A percentile compares a stretch with the other conserved stretches of the same genome.
Evolutionary conservation across 2,113 vertebrate species (phyloP).

Genomic region (Malurus alboscapulatus): DNA sequence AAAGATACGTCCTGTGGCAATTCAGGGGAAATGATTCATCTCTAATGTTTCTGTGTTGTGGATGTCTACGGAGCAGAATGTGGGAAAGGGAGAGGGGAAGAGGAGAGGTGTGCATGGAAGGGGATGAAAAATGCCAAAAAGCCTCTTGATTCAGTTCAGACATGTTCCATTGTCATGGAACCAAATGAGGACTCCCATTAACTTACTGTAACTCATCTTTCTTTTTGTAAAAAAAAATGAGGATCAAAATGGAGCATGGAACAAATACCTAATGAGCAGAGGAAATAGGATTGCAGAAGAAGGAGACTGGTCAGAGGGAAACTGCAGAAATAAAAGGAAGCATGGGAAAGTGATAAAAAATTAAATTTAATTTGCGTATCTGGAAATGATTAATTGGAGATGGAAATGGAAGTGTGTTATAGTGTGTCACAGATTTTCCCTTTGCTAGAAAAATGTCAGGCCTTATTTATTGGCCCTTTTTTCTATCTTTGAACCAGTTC

Average conservation of each 20-base stretch:
- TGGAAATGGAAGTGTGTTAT: neutral
- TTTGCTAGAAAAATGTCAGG: neutral
- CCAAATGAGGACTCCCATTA: neutral
- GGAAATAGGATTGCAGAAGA: neutral
- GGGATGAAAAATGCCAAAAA: neutral
- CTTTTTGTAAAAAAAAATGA: neutral
- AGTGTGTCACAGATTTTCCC: neutral
- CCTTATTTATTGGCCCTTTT: neutral
- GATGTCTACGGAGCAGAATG: neutral
- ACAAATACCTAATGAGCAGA: neutral
- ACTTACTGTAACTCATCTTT: neutral
- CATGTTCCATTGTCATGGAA: neutral
- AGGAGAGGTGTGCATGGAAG: neutral
- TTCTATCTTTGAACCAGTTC: neutral
- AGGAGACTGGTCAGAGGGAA: neutral
- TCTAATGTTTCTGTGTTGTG: conserved; percentile 24
- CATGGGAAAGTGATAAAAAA: neutral
- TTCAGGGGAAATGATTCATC: conserved; percentile 43
- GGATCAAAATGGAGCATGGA: neutral
- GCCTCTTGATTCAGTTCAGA: neutral
- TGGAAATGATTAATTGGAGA: neutral
- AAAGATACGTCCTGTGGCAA: conserved; percentile 45
- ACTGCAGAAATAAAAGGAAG: neutral
- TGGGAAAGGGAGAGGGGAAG: neutral
- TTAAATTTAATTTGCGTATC: neutral